Evolutionary conservation across 2,113 vertebrate genomes (phyloP).

Genomic region (Ondatra zibethicus): DNA sequence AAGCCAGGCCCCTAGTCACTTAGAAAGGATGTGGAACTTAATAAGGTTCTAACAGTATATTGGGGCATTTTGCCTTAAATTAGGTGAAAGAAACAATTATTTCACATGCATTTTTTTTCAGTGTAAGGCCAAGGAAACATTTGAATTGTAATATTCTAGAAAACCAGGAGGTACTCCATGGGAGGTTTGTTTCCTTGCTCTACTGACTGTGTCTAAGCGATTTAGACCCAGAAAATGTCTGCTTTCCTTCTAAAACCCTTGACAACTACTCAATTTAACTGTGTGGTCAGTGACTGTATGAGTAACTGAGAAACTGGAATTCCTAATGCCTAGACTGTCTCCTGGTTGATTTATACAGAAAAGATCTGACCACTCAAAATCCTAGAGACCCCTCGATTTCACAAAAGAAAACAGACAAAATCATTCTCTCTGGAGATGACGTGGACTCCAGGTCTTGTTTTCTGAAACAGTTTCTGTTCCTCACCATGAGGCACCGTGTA

Average conservation of each 20-base stretch:
- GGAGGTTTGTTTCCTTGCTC: not conserved
- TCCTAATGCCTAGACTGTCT: not conserved
- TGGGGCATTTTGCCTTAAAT: slow-evolving; percentile 35
- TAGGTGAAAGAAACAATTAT: slow-evolving; percentile 41
- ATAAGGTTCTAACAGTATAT: not conserved
- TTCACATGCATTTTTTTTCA: not conserved
- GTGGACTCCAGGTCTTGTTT: not conserved
- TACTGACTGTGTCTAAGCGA: not conserved
- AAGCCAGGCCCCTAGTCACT: slow-evolving; percentile 6
- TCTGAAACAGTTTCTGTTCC: not conserved
- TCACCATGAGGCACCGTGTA: not conserved
- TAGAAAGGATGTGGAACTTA: not conserved
- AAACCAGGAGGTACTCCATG: not conserved
- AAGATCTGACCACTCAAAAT: not conserved
- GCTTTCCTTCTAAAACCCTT: slow-evolving; percentile 23
- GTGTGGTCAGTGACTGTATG: not conserved
- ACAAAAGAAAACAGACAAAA: slow-evolving; percentile 16
- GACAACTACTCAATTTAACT: not conserved
- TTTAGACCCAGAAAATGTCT: slow-evolving; percentile 25
- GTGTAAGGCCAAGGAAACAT: not conserved
- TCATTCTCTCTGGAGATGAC: not conserved
- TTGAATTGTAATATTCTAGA: not conserved
- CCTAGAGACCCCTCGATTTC: not conserved
- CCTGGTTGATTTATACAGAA: not conserved
- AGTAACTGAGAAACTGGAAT: not conserved